phyloP scores from a whole-genome alignment of 2,797 vertebrate species.

The Sebastes baramenuke region DNA sequence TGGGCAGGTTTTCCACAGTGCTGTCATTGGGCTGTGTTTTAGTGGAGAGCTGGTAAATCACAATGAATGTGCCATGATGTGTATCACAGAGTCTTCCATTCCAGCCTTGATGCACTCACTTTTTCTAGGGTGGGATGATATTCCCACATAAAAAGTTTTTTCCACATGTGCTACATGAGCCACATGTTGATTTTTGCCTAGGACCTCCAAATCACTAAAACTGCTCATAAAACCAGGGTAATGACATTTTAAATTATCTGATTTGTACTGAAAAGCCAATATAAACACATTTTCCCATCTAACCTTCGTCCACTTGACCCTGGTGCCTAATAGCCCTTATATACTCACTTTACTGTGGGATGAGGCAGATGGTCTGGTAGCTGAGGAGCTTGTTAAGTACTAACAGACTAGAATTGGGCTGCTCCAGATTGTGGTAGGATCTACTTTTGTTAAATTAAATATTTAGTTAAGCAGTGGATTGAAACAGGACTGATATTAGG shows the following conservation, averaged over 20 bases:
- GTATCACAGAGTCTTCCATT: slow-evolving; percentile 15
- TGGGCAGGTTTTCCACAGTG: slow-evolving; percentile 15
- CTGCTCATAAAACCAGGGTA: background rate
- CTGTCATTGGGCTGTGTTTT: slow-evolving; percentile 1
- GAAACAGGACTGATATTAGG: background rate
- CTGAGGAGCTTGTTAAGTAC: slow-evolving; percentile 30
- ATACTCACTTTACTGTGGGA: background rate
- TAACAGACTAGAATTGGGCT: slow-evolving; percentile 6
- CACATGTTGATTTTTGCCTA: slow-evolving; percentile 22
- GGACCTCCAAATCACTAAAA: slow-evolving; percentile 12
- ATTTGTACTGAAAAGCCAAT: background rate
- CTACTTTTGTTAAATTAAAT: background rate
- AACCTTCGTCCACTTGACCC: background rate
- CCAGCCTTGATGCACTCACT: slow-evolving; percentile 13
- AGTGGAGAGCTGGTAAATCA: slow-evolving; percentile 11
- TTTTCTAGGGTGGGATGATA: slow-evolving; percentile 24
- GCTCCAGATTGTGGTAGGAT: slow-evolving; percentile 5
- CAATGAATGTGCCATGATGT: background rate
- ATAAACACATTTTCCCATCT: background rate
- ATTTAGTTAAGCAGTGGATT: background rate
- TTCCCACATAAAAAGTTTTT: slow-evolving; percentile 30
- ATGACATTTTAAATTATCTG: background rate
- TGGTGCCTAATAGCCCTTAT: background rate
- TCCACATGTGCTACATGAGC: slow-evolving; percentile 46
- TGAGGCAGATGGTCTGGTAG: slow-evolving; percentile 20